Evolutionary conservation across 2,113 vertebrate genomes (phyloP).

Genomic region (Oreochromis aureus): DNA sequence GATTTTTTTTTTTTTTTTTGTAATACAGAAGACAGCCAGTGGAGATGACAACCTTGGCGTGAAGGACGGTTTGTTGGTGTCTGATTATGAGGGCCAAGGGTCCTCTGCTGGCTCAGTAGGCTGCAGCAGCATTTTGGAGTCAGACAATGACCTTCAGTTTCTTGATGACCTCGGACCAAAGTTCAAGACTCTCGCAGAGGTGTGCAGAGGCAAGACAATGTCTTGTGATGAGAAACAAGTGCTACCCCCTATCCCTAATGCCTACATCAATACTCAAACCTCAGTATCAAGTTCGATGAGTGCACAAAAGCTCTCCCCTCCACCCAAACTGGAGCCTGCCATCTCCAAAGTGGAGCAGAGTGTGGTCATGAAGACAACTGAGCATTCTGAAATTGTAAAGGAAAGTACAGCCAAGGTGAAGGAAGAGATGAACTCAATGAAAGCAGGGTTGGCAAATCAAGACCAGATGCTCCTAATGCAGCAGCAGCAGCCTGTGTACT

Average conservation of each 20-base stretch:
- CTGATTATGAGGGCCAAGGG: constrained; percentile 77
- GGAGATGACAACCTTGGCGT: constrained; percentile 57
- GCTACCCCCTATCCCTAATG: background rate
- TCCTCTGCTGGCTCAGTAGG: constrained; percentile 80
- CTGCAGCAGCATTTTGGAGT: constrained; percentile 83
- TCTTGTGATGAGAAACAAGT: background rate
- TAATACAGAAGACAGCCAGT: constrained; percentile 72
- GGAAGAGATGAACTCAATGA: background rate
- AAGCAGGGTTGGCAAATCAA: background rate
- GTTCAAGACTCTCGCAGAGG: constrained; percentile 86
- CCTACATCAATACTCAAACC: background rate
- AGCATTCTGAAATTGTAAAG: background rate
- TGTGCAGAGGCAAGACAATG: constrained; percentile 77
- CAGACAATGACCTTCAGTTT: constrained; percentile 77
- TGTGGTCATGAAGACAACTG: constrained; percentile 10
- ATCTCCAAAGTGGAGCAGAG: background rate
- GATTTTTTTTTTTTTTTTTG: background rate
- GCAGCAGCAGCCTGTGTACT: constrained; percentile 65
- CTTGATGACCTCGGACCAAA: constrained; percentile 82
- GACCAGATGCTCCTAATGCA: constrained; percentile 54
- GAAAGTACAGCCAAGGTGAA: background rate
- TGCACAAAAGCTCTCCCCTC: background rate
- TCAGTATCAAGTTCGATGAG: background rate
- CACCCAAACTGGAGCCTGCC: background rate
- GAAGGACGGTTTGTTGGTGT: constrained; percentile 76